Conservation (phyloP, 2,797 vertebrate genomes). For the Megalops cyprinoides region DNA sequence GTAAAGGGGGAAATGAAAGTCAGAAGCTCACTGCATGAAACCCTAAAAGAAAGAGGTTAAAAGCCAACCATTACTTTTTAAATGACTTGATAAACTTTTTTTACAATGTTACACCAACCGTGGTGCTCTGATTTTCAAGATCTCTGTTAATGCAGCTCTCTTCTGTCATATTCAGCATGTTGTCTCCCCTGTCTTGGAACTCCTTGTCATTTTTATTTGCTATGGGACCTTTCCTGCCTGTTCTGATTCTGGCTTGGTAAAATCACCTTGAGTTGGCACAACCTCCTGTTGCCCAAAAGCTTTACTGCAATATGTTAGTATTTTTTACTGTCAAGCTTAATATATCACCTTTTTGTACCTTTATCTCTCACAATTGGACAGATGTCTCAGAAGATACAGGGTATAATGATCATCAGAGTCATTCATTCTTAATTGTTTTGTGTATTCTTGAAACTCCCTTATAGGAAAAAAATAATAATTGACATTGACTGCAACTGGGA, state of each 20-base stretch:
- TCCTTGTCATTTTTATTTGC: neutral
- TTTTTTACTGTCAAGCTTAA: constrained; percentile 9
- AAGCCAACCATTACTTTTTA: neutral
- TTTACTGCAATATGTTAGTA: neutral
- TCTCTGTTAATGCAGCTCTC: neutral
- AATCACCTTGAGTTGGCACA: neutral
- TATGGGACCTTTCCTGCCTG: neutral
- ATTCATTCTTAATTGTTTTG: neutral
- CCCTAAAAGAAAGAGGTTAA: neutral
- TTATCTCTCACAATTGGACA: neutral
- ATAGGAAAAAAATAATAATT: neutral
- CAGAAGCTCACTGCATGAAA: neutral
- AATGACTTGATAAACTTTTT: neutral
- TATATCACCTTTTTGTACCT: constrained; percentile 5
- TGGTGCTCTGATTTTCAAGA: neutral
- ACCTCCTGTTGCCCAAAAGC: neutral
- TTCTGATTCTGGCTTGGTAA: neutral
- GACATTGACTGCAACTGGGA: neutral
- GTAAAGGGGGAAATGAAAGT: neutral
- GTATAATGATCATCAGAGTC: neutral
- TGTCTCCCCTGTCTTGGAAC: neutral
- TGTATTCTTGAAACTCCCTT: neutral
- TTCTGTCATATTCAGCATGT: neutral
- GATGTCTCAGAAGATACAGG: constrained; percentile 1
- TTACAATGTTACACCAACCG: too few species aligned